A percentile compares a stretch with the other conserved stretches of the same genome.
Evolutionary conservation across 1,140 invertebrate species (phyloP).

Genomic region (Drosophila sp.): DNA sequence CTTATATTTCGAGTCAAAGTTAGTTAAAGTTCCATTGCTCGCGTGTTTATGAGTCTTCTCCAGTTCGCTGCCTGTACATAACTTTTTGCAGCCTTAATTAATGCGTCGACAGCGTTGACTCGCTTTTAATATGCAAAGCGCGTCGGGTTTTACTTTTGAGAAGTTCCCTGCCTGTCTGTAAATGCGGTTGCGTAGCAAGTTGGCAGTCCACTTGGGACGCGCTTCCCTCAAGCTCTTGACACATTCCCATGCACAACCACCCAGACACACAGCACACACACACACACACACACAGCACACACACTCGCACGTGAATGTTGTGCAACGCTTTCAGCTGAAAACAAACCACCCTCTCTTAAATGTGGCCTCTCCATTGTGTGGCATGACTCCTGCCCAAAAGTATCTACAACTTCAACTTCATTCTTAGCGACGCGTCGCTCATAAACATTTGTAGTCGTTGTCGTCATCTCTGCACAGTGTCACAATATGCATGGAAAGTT

Average conservation of each 20-base stretch:
- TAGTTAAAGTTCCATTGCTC: slow-evolving; percentile 73
- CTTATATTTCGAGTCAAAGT: slow-evolving; percentile 47
- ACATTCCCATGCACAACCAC: slow-evolving; percentile 59
- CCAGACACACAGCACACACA: slow-evolving; percentile 3
- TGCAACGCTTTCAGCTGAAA: slow-evolving; percentile 16
- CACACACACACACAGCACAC: not conserved
- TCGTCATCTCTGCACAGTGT: slow-evolving; percentile 34
- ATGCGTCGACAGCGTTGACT: slow-evolving; percentile 53
- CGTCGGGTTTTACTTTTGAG: slow-evolving; percentile 46
- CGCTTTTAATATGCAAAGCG: slow-evolving; percentile 68
- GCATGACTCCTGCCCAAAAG: slow-evolving; percentile 1
- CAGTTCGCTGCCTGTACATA: slow-evolving; percentile 7
- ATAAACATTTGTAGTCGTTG: slow-evolving; percentile 31
- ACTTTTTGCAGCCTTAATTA: slow-evolving; percentile 69
- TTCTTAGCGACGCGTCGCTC: slow-evolving; percentile 11
- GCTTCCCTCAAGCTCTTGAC: slow-evolving; percentile 37
- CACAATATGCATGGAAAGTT: not conserved
- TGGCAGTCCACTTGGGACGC: slow-evolving; percentile 33
- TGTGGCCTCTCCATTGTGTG: not conserved
- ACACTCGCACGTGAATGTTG: slow-evolving; percentile 40
- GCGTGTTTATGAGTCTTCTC: slow-evolving; percentile 27
- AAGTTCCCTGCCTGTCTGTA: slow-evolving; percentile 22
- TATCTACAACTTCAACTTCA: slow-evolving; percentile 25
- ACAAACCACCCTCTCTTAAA: slow-evolving; percentile 38
- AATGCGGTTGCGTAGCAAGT: slow-evolving; percentile 25